Percentiles rank a stretch among this genome's conserved stretches.
These are phyloP conservation scores for Epistrophe eligans DNA, from an alignment of 2,888 invertebrate genomes.

Conservation along the genomic window DNA sequence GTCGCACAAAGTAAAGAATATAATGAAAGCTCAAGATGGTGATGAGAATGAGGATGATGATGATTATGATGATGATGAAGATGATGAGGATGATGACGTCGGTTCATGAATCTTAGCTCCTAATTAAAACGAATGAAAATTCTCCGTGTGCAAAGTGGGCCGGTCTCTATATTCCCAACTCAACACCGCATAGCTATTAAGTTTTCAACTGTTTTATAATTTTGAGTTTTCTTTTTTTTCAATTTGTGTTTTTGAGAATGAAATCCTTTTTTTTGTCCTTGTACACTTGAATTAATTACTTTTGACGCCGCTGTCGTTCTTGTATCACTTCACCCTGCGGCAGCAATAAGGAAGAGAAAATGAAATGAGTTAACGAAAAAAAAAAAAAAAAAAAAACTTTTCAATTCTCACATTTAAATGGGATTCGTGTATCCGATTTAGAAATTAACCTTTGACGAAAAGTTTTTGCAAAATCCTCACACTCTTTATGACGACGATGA, in stretches of 20 bases:
- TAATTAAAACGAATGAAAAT: slow-evolving; percentile 65
- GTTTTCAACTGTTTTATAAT: slow-evolving; percentile 55
- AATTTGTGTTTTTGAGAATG: slow-evolving; percentile 12
- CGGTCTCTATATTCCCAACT: slow-evolving; percentile 5
- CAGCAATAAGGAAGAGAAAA: slow-evolving; percentile 8
- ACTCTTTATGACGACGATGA: background rate
- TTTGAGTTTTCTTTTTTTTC: slow-evolving; percentile 13
- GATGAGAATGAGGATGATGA: too few species aligned
- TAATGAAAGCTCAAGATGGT: slow-evolving; percentile 71
- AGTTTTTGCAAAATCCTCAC: slow-evolving; percentile 13
- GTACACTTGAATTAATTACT: slow-evolving; percentile 70
- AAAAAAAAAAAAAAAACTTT: slow-evolving; percentile 20
- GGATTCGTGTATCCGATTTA: slow-evolving; percentile 69
- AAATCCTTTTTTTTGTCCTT: slow-evolving; percentile 56
- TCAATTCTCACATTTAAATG: slow-evolving; percentile 59
- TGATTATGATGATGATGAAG: slow-evolving; percentile 66
- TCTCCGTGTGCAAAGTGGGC: slow-evolving; percentile 4
- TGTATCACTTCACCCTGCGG: slow-evolving; percentile 8
- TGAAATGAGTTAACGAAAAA: slow-evolving; percentile 4
- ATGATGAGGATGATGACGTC: slow-evolving; percentile 59
- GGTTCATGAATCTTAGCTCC: slow-evolving; percentile 59
- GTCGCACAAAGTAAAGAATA: slow-evolving; percentile 65
- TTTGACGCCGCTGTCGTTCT: slow-evolving; percentile 44
- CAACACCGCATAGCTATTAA: slow-evolving; percentile 42
- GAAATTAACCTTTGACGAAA: slow-evolving; percentile 61